phyloP scores from a whole-genome alignment of 1,140 invertebrate genomes.

The Marisa cornuarietis region DNA sequence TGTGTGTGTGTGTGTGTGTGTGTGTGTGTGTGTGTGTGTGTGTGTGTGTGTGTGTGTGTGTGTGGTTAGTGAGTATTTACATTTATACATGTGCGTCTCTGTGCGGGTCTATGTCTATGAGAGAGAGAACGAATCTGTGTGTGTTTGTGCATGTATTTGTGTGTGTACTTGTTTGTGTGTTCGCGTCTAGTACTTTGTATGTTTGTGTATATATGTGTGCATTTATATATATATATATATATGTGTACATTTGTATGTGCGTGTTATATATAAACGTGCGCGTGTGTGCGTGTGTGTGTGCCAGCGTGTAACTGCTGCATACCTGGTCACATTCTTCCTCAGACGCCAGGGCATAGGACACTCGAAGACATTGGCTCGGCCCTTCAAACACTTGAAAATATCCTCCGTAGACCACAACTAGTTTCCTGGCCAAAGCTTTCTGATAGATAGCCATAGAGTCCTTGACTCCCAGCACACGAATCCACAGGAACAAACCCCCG shows the following conservation, averaged over 20 bases:
- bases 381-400: conserved; percentile 72
- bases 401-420: conserved; percentile 74
- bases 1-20: not conserved
- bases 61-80: not conserved
- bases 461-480: conserved; percentile 74
- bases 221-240: too few relatives aligned
- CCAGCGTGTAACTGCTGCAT: not conserved
- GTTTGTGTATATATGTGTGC: too few relatives aligned
- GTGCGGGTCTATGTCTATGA: not conserved
- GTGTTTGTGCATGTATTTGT: too few relatives aligned
- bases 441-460: conserved; percentile 79
- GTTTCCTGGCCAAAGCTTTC: conserved; percentile 69
- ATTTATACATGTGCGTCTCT: not conserved
- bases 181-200: too few relatives aligned
- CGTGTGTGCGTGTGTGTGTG: not conserved
- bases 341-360: conserved; percentile 76
- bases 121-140: not conserved
- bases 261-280: too few relatives aligned
- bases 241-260: too few relatives aligned
- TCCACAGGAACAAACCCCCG: conserved; percentile 83
- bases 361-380: conserved; percentile 74
- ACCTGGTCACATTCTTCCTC: conserved; percentile 74
- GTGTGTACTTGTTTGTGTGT: too few relatives aligned
- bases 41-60: not conserved
- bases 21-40: not conserved